These are phyloP conservation scores for Myotis myotis DNA, from an alignment of 2,797 vertebrate species.

Conservation along the genomic window DNA sequence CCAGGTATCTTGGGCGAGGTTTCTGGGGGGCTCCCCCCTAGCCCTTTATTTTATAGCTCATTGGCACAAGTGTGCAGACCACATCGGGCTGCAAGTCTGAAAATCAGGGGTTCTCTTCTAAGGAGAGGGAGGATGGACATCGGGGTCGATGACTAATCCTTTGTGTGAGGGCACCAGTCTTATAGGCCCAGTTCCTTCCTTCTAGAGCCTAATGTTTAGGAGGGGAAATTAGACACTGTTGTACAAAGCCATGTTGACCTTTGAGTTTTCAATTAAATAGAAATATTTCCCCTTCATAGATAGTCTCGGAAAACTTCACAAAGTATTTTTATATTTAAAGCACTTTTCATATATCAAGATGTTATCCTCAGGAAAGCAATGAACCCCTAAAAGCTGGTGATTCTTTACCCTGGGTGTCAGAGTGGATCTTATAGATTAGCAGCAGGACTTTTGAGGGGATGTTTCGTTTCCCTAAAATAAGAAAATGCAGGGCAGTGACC, in stretches of 20 bases:
- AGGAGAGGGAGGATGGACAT: neutral
- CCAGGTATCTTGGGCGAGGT: neutral
- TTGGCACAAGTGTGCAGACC: neutral
- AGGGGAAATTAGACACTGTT: neutral
- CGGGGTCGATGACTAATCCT: neutral
- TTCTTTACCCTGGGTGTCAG: neutral
- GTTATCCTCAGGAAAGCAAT: neutral
- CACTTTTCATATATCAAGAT: neutral
- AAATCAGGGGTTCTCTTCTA: neutral
- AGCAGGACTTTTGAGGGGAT: neutral
- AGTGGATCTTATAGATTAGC: neutral
- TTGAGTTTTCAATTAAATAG: neutral
- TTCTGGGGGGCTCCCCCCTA: neutral
- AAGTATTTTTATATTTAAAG: conserved; percentile 4
- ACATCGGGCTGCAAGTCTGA: neutral
- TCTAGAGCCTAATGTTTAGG: neutral
- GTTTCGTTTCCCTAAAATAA: conserved; percentile 17
- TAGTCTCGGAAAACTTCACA: neutral
- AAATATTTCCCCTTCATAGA: neutral
- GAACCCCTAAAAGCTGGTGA: neutral
- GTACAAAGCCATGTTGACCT: neutral
- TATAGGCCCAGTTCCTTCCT: neutral
- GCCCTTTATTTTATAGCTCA: neutral
- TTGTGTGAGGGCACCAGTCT: neutral
- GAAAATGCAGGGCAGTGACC: neutral